phyloP scores from a whole-genome alignment of 2,888 invertebrate species.

The Andrena camellia region DNA sequence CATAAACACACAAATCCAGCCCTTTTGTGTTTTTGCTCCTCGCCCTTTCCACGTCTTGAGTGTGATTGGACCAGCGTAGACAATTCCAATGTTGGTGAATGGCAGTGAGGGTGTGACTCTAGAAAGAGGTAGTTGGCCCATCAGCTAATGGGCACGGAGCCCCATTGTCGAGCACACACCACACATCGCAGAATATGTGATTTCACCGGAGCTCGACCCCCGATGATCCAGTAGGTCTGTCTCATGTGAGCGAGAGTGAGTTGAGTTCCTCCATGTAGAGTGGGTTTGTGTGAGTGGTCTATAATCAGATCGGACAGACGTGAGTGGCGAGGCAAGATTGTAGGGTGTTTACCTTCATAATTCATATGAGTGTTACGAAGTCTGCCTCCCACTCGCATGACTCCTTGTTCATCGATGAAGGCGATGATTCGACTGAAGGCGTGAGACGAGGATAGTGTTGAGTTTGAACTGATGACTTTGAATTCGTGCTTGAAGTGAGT shows the following conservation, averaged over 20 bases:
- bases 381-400: too few relatives aligned
- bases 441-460: too few relatives aligned
- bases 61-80: too few relatives aligned
- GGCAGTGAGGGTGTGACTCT: not conserved
- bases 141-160: not conserved
- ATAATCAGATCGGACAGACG: not conserved
- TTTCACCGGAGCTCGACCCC: constrained; percentile 5
- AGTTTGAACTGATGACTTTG: too few relatives aligned
- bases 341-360: not conserved
- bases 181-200: not conserved
- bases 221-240: not conserved
- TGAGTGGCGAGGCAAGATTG: not conserved
- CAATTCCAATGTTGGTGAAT: not conserved
- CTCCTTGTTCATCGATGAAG: too few relatives aligned
- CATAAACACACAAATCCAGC: too few relatives aligned
- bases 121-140: constrained; percentile 15
- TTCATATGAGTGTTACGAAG: too few relatives aligned
- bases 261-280: not conserved
- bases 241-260: not conserved
- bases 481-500: too few relatives aligned
- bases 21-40: too few relatives aligned
- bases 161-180: too few relatives aligned
- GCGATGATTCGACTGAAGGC: too few relatives aligned
- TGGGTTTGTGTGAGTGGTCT: not conserved
- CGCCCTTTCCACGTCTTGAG: too few relatives aligned